Evolutionary conservation across 2,888 invertebrate species (phyloP).

Genomic region (Caenorhabditis parvicauda): DNA sequence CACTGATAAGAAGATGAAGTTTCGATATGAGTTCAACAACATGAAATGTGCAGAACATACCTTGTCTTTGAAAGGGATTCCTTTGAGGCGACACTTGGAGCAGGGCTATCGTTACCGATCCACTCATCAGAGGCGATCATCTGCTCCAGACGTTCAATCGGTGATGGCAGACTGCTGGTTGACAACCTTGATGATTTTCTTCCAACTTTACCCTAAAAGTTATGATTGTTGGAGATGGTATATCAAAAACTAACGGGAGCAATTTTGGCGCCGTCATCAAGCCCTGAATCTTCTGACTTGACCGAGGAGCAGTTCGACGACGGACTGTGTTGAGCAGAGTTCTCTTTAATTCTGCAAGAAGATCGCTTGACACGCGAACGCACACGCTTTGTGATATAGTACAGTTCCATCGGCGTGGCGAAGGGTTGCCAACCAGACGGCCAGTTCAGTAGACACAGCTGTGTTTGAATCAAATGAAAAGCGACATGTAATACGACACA

Average conservation of each 20-base stretch:
- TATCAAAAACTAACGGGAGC: conserved; percentile 16
- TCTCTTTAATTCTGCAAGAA: no score
- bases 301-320: conserved; percentile 36
- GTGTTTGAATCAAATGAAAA: no score
- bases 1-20: no score
- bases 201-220: background rate
- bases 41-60: no score
- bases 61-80: conserved; percentile 32
- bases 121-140: conserved; percentile 54
- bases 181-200: conserved; percentile 32
- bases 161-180: conserved; percentile 31
- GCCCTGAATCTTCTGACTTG: conserved; percentile 40
- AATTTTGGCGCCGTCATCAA: conserved; percentile 34
- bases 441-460: no score
- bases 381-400: no score
- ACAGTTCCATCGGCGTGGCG: no score
- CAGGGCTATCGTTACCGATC: conserved; percentile 32
- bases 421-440: no score
- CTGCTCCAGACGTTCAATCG: conserved; percentile 50
- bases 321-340: conserved; percentile 43
- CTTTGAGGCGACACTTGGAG: conserved; percentile 20
- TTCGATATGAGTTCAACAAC: no score
- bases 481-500: no score
- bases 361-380: no score
- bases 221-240: background rate